Percentiles rank a stretch among this genome's conserved stretches.
Evolutionary conservation across 2,888 invertebrate species (phyloP).

Genomic region (Epirrhoe alternata): DNA sequence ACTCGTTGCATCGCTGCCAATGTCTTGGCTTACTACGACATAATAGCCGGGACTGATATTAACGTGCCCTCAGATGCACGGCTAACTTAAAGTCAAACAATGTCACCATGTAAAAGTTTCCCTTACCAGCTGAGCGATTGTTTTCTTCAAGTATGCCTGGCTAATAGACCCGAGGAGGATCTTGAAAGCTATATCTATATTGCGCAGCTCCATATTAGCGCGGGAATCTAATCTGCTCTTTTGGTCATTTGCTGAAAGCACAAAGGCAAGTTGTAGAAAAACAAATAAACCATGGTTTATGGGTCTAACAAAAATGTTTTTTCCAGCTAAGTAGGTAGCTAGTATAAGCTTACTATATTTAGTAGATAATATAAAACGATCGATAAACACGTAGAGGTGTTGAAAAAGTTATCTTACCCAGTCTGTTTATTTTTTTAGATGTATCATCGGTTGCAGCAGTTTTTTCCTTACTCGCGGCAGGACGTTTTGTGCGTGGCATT

Average conservation of each 20-base stretch:
- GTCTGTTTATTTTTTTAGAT: conserved; percentile 66
- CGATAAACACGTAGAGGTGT: neutral
- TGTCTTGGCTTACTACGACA: no score
- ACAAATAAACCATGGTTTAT: neutral
- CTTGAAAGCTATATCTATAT: conserved; percentile 70
- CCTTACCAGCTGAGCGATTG: conserved; percentile 73
- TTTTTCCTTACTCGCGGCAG: conserved; percentile 67
- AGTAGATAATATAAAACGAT: neutral
- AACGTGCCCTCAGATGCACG: no score
- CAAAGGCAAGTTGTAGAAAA: neutral
- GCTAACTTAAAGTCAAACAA: neutral
- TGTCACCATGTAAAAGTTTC: neutral
- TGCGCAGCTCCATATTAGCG: conserved; percentile 60
- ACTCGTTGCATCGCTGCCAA: no score
- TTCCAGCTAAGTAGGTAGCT: neutral
- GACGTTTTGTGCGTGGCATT: conserved; percentile 80
- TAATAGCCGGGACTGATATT: no score
- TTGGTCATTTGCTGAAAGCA: conserved; percentile 62
- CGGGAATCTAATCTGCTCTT: conserved; percentile 65
- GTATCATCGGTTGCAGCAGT: conserved; percentile 59
- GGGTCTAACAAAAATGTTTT: neutral
- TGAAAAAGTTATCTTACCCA: conserved; percentile 53
- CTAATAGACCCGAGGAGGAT: conserved; percentile 66
- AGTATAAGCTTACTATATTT: neutral
- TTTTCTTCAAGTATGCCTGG: conserved; percentile 62